Conservation (phyloP, 2,113 vertebrate species). For the Microcebus jonahi region DNA sequence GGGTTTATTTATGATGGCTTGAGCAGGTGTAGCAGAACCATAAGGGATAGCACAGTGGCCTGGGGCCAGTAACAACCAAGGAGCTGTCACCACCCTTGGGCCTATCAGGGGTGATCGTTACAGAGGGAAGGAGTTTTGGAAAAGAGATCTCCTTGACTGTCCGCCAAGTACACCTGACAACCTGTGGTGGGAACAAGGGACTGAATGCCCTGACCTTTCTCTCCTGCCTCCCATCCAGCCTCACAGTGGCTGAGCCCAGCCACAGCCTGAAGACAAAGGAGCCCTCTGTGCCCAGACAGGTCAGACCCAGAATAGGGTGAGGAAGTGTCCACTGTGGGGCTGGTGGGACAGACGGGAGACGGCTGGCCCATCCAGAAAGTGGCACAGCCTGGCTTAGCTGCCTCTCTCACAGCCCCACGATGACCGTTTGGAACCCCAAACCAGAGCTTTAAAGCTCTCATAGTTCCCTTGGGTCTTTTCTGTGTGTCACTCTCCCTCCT, state of each 20-base stretch:
- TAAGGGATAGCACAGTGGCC: neutral
- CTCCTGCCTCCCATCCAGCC: neutral
- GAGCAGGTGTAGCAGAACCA: neutral
- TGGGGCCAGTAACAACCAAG: neutral
- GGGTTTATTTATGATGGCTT: neutral
- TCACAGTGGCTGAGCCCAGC: neutral
- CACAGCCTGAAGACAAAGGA: neutral
- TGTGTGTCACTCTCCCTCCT: neutral
- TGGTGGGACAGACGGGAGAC: neutral
- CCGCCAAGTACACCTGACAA: neutral
- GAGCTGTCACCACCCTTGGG: neutral
- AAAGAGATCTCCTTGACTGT: neutral
- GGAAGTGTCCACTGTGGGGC: neutral
- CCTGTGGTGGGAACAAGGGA: neutral
- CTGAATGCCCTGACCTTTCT: neutral
- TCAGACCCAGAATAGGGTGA: neutral
- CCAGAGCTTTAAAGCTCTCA: neutral
- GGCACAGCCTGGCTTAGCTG: neutral
- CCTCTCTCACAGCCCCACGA: neutral
- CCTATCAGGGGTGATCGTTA: neutral
- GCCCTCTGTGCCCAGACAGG: neutral
- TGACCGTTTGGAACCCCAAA: neutral
- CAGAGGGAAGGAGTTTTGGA: neutral
- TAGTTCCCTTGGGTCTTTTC: neutral
- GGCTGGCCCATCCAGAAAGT: neutral